Evolutionary conservation across 2,888 invertebrate genomes (phyloP), one percentile per base, ranked within the genome.

Genomic region (Physocephala rufipes): DNA sequence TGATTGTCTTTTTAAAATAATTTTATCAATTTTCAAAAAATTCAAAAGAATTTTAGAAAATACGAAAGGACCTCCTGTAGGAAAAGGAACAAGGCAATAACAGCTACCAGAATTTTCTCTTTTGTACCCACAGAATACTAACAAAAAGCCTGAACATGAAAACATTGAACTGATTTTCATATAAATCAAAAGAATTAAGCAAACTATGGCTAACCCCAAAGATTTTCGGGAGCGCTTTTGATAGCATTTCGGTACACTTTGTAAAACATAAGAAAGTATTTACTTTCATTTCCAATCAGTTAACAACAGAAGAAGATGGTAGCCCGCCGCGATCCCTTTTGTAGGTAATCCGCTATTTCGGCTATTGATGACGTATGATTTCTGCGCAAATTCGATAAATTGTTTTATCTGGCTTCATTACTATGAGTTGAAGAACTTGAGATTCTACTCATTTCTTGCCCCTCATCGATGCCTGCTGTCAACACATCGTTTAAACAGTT

Each of bases 321-420:
- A 30, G n/a, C n/a, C n/a, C n/a, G n/a, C 59, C 30, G 47, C 49
- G 59, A 45, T 59, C 49, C 68, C 62, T 61, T 62, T 68, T 68
- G 53, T 51, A 68, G 68, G 68, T 68, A 68, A 62, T 51, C 62
- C 49, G 51, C 61, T 68, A 12, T 26, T 58, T 15, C 71, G 67
- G 55, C 63, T 67, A 67, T 67, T 71, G 71, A 71, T 67, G 63
- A 67, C 67, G 67, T 67, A 28, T 63, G 71, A 71, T 71, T 71
- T 67, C 71, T 55, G 67, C 63, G 71, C 47, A 71, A 71, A 71
- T 71, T 67, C 71, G 55, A 58, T 67, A 71, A 71, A 71, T 71
- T 71, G 71, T 47, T 71, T 67, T 71, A 67, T 67, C 71, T 67
- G 59, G 65, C 58, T 59, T 28, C 65, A 28, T 13, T 59, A 47